Base-by-base conservation (phyloP, 2,113 vertebrate genomes). In the Indicator indicator region DNA sequence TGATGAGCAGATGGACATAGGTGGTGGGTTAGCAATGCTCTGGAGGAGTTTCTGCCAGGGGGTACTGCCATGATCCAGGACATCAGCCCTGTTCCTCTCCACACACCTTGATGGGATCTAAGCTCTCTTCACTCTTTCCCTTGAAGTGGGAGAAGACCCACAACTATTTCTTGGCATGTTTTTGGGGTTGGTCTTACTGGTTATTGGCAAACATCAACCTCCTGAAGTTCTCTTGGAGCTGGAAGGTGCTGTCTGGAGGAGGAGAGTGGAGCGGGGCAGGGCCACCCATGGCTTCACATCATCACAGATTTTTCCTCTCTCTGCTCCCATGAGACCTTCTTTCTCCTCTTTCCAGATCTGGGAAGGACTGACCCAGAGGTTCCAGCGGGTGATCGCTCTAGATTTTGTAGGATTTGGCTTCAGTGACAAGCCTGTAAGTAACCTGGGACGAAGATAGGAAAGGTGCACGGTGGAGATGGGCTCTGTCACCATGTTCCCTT, bases 381-480 rank as follows among this genome's bases (percentile, higher is more conserved):
- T 99, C 86, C 98, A 99, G 86, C 97, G 98, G 24, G 99, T 99
- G 89, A 98, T 99, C 5, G 98, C 99, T 7, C 97, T 99, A 33
- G 99, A 99, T 95, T 99, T 99, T 60, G 93, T 99, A 1, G 99
- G 99, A 13, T 99, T 99, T 24, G 99, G 99, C 89, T 99, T 99
- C 97, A 99, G 99, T 9, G 99, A 99, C 96, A 99, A 99, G 87
- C 99, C 99, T 11, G 99, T 99, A 88, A 98, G 98, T 93, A 32
- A 15, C 65, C 27, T 3, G 8, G 7, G 7, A 48, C 7, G 16
- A 67, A 17, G 38, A 18, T 21, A 4, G 38, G 52, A 23, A 42
- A 54, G 28, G 33, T 44, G 24, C 0, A 1, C 62, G 59, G 28
- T 60, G 63, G 72, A 24, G 38, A 54, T 33, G 0, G 2, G 14